Evolutionary conservation across 1,140 invertebrate species (phyloP), one percentile per base, ranked within the genome.

Genomic region (Hylyphantes graminicola): DNA sequence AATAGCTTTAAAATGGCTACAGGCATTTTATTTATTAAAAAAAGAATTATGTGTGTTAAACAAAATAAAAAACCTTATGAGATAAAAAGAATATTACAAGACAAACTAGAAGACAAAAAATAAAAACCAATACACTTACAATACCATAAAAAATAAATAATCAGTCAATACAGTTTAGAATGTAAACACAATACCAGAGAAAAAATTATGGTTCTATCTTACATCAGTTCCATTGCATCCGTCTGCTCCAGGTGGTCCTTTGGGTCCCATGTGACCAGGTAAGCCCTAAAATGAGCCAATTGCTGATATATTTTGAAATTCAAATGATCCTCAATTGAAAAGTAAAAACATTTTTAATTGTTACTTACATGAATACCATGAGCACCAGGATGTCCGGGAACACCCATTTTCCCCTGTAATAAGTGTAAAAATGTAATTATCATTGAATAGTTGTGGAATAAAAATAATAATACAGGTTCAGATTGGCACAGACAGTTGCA

Each of bases 211-310:
- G 35, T 35, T 1, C 10, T 61, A 59, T 91, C 93, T 93, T 92
- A 96, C 96, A 89, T 96, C 95, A 35, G 96, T 96, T 89, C 97
- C 97, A 88, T 98, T 97, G 88, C 96, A 98, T 10, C 97, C 97
- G 89, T 98, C 96, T 87, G 94, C 90, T 85, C 96, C 97, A 72
- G 93, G 92, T 64, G 93, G 90, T 86, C 96, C 96, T 65, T 93
- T 90, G 3, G 92, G 88, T 68, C 96, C 96, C 2, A 93, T 90
- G 6, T 93, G 90, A 65, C 95, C 96, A 88, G 93, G 93, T n/a
- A 86, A 54, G 21, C 87, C 87, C 86, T 87, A 51, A 17, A 83
- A 75, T 11, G 57, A 15, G 55, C 11, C 5, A 64, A 77, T 54
- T 53, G 11, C 19, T 48, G 64, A 21, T 7, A 2, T 19, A 6